phyloP scores from a whole-genome alignment of 1,140 invertebrate species.

The Drosophila ironensis region DNA sequence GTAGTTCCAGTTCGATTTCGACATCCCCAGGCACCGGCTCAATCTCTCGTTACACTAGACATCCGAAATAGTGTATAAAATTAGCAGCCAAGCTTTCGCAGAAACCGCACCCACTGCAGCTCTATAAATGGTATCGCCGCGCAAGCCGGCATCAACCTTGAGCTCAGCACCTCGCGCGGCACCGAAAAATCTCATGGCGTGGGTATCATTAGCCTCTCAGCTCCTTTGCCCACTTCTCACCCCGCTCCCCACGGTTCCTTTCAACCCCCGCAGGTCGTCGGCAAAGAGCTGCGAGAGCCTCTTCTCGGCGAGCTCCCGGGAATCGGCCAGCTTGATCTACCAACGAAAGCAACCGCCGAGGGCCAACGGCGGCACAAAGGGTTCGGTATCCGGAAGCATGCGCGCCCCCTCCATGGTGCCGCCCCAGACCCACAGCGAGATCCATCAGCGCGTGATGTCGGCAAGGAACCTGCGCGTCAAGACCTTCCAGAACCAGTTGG shows the following conservation, averaged over 20 bases:
- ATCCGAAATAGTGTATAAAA: slow-evolving; percentile 1
- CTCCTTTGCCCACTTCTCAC: not conserved
- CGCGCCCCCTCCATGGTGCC: slow-evolving; percentile 53
- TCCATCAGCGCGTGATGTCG: slow-evolving; percentile 88
- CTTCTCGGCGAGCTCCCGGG: slow-evolving; percentile 75
- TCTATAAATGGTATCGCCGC: slow-evolving; percentile 66
- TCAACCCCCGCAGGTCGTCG: slow-evolving; percentile 55
- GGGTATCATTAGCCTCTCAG: slow-evolving; percentile 4
- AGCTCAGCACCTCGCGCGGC: slow-evolving; percentile 21
- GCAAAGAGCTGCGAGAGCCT: slow-evolving; percentile 79
- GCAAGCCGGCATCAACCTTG: slow-evolving; percentile 45
- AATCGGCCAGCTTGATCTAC: slow-evolving; percentile 69
- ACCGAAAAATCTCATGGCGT: slow-evolving; percentile 55
- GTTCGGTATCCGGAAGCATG: slow-evolving; percentile 21
- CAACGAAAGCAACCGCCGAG: slow-evolving; percentile 46
- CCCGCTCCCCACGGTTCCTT: not conserved
- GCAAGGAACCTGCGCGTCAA: slow-evolving; percentile 89
- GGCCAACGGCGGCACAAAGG: slow-evolving; percentile 12
- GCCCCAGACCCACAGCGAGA: slow-evolving; percentile 66
- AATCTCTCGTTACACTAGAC: slow-evolving; percentile 27
- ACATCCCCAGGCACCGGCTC: slow-evolving; percentile 51
- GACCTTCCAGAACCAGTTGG: slow-evolving; percentile 89
- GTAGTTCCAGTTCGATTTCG: slow-evolving; percentile 54
- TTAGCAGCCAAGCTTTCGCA: not conserved
- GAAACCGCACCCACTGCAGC: not conserved